phyloP scores from a whole-genome alignment of 1,140 invertebrate genomes.

The Physella acuta region DNA sequence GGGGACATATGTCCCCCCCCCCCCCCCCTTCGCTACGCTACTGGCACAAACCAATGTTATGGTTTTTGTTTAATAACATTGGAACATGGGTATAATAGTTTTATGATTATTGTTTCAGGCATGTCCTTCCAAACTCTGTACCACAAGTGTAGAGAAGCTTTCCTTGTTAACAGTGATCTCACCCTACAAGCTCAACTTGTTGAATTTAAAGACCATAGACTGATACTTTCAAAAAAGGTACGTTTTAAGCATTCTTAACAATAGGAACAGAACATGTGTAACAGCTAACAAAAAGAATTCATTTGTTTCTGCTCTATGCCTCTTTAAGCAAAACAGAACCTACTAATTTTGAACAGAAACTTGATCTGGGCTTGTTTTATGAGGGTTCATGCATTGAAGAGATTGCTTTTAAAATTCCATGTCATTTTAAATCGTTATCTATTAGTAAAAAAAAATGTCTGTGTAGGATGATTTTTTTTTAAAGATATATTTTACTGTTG shows the following conservation, averaged over 20 bases:
- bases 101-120: constrained; percentile 64
- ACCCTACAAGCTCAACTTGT: constrained; percentile 84
- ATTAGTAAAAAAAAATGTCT: too few species aligned
- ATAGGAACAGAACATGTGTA: too few species aligned
- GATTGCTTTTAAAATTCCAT: too few species aligned
- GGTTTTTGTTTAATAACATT: not conserved
- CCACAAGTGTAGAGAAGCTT: constrained; percentile 77
- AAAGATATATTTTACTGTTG: too few species aligned
- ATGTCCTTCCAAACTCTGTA: constrained; percentile 86
- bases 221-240: constrained; percentile 75
- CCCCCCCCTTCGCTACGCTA: not conserved
- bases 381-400: too few species aligned
- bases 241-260: too few species aligned
- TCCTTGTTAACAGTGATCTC: constrained; percentile 86
- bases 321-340: not conserved
- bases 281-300: too few species aligned
- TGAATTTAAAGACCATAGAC: constrained; percentile 91
- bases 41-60: too few species aligned
- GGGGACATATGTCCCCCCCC: too few species aligned
- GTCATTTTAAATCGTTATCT: too few species aligned
- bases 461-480: too few species aligned
- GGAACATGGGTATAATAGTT: not conserved
- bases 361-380: too few species aligned
- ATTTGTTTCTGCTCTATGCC: not conserved
- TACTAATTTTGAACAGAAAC: not conserved